Evolutionary conservation across 2,113 vertebrate genomes (phyloP).

Genomic region (Oceanodroma tethys): DNA sequence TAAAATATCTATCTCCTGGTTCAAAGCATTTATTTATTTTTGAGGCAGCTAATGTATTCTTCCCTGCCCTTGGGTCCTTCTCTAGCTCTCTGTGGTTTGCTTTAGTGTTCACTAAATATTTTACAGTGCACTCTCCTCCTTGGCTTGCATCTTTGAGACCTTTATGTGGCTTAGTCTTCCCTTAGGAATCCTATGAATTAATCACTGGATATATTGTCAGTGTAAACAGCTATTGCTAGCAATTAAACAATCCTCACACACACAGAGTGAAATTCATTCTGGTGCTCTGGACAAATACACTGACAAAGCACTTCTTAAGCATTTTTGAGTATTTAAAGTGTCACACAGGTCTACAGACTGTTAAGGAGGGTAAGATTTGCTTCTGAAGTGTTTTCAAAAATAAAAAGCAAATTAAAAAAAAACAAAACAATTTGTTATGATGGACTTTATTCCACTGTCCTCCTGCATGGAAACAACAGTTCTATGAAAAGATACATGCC

Average conservation of each 20-base stretch:
- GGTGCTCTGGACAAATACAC: not conserved
- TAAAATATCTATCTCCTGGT: not conserved
- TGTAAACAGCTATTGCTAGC: not conserved
- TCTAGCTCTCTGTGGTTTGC: not conserved
- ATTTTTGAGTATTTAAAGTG: not conserved
- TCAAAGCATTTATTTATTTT: not conserved
- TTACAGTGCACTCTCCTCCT: not conserved
- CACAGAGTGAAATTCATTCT: not conserved
- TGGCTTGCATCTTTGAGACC: not conserved
- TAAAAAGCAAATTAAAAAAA: not conserved
- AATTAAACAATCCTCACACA: slow-evolving; percentile 1
- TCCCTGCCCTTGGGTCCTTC: not conserved
- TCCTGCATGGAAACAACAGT: not conserved
- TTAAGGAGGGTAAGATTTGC: not conserved
- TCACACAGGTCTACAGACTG: not conserved
- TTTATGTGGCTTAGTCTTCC: not conserved
- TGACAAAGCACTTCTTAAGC: not conserved
- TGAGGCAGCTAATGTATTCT: not conserved
- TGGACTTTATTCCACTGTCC: not conserved
- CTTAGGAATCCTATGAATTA: slow-evolving; percentile 25
- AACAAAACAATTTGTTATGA: not conserved
- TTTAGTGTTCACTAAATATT: slow-evolving; percentile 37
- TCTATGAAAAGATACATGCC: not conserved
- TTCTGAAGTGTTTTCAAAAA: not conserved
- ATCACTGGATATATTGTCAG: not conserved